phyloP scores from a whole-genome alignment of 92 coral and sea anemone genomes.

The Porites divaricata region DNA sequence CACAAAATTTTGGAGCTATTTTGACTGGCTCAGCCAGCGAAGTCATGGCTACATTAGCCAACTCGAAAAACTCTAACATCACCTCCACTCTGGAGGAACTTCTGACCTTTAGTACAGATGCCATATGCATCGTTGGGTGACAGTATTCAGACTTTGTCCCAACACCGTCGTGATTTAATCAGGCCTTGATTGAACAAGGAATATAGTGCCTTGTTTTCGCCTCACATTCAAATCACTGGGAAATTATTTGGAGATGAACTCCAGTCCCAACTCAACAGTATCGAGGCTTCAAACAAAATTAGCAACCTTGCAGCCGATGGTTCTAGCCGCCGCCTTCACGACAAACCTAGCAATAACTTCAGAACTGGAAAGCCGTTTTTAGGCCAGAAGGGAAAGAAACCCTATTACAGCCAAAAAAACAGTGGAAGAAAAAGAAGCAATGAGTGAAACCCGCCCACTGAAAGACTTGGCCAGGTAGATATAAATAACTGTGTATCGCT shows the following conservation, averaged over 20 bases:
- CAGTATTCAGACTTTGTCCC: slow-evolving; percentile 29
- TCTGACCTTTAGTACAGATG: slow-evolving; percentile 47
- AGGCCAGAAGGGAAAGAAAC: slow-evolving; percentile 10
- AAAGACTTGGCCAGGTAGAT: not conserved
- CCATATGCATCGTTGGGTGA: slow-evolving; percentile 57
- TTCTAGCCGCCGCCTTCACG: not conserved
- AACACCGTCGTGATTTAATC: slow-evolving; percentile 44
- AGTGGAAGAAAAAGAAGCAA: slow-evolving; percentile 6
- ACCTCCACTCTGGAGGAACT: slow-evolving; percentile 24
- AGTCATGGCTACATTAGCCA: too few relatives aligned
- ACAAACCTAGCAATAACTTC: not conserved
- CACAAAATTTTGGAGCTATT: too few relatives aligned
- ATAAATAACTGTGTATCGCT: slow-evolving; percentile 36
- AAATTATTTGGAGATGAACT: slow-evolving; percentile 59
- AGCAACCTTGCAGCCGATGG: slow-evolving; percentile 3
- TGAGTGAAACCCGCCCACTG: not conserved
- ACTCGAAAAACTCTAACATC: too few relatives aligned
- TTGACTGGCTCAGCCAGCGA: too few relatives aligned
- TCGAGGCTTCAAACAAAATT: slow-evolving; percentile 18
- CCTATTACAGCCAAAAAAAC: slow-evolving; percentile 19
- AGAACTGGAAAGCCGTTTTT: not conserved
- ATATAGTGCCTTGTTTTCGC: slow-evolving; percentile 30
- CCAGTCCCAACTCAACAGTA: slow-evolving; percentile 43
- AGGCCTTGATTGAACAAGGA: slow-evolving; percentile 58
- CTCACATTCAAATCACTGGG: slow-evolving; percentile 46